Evolutionary conservation across 1,140 invertebrate genomes (phyloP), one percentile per base, ranked within the genome.

Genomic region (Belonocnema kinseyi): DNA sequence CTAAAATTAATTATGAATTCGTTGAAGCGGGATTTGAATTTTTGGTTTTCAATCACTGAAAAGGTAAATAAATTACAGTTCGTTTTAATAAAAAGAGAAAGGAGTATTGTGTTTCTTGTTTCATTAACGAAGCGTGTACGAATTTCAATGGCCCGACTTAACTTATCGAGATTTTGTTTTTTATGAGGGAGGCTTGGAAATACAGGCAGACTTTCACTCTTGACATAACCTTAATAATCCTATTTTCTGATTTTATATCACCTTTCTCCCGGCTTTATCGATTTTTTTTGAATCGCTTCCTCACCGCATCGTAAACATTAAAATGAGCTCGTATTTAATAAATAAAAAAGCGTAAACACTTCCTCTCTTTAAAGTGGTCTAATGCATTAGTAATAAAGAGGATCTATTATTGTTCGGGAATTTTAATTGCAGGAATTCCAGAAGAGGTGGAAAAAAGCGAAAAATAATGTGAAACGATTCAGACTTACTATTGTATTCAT

Each of bases 171-270:
- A 66, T 66, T 66, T 66, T 66, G 40, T 33, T 66, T 19, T 66
- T 66, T 66, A 66, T 26, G 58, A 66, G 19, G 21, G 19, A 40
- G 19, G 58, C 40, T 66, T 66, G 58, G 40, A 66, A 66, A 66
- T 66, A 16, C 26, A 33, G 58, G 21, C 21, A 16, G 40, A 66
- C 58, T 66, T 66, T 66, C 58, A 66, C 58, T 66, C 58, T 66
- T 66, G 58, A 33, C 40, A 14, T 33, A 56, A 33, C 21, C 40
- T 66, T 66, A 26, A 66, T 66, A 66, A 66, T 66, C 58, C 58
- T 33, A 66, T 66, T 66, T 66, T 66, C 12, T 33, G 58, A 66
- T 66, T 66, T 66, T 66, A 40, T 66, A 66, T 66, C 58, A 26
- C 58, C 58, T 66, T 66, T 66, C 58, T 66, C 58, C 58, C 21